Base-by-base conservation (phyloP, 2,888 invertebrate genomes). In the Norana najaformis region DNA sequence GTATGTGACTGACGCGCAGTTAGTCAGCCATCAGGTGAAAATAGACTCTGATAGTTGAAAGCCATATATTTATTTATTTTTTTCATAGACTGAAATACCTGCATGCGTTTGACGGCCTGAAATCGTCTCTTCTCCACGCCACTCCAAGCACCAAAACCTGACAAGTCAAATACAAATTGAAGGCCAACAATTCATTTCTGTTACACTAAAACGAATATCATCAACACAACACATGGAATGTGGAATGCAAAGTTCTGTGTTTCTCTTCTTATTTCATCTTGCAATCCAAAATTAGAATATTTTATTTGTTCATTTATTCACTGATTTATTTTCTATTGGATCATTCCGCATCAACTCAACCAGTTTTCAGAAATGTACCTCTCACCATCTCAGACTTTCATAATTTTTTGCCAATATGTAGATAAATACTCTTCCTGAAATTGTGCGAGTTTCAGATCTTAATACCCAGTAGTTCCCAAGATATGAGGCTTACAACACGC, bases 41-140 rank as follows among this genome's bases (percentile, higher is more conserved):
- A n/a, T n/a, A n/a, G n/a, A n/a, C n/a, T 69, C 8, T 69, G 41
- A 88, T n/a, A 13, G 23, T 30, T 83, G 41, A 5, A 35, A 38
- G 16, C 35, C 36, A 18, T 35, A 36, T 37, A 85, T 35, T 5
- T 8, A 6, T 83, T 1, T 11, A n/a, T 69, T n/a, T 69, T 69
- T 53, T 30, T 69, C 69, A 16, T 69, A 37, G 37, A n/a, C 6
- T 39, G n/a, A 90, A 92, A 92, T 95, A 99, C 97, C 97, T 98
- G 98, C 97, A 99, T 97, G 94, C 97, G 96, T 93, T 96, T 96
- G 0, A 98, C 97, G 47, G 96, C 96, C 93, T 97, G 96, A 93
- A 96, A 96, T 91, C 98, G 96, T 93, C 96, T 96, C 0, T 96
- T 94, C 93, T 96, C 96, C 91, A 99, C 97, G 93, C 96, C 96